Evolutionary conservation across 2,888 invertebrate species (phyloP).

Genomic region (Xanthorhoe designata): DNA sequence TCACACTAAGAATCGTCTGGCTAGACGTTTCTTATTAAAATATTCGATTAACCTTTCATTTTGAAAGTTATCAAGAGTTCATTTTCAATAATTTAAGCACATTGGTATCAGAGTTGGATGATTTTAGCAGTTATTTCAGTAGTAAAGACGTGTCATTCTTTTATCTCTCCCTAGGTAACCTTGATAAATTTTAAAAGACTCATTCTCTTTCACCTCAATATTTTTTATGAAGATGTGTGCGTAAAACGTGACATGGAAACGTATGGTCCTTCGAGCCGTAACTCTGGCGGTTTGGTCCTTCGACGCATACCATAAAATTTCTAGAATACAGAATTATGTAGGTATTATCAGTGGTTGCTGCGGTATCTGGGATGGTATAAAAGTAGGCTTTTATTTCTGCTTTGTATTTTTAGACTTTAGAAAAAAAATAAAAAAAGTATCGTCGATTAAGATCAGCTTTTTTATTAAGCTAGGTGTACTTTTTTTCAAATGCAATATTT

Average conservation of each 20-base stretch:
- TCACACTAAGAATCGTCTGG: too few species aligned
- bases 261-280: conserved; percentile 23
- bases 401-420: too few species aligned
- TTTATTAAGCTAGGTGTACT: too few species aligned
- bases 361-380: conserved; percentile 4
- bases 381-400: not conserved
- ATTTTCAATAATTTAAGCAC: too few species aligned
- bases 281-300: conserved; percentile 15
- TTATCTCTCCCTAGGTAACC: not conserved
- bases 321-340: conserved; percentile 15
- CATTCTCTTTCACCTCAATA: conserved; percentile 12
- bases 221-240: conserved; percentile 36
- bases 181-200: not conserved
- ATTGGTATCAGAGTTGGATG: too few species aligned
- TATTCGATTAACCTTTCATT: too few species aligned
- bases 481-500: too few species aligned
- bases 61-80: too few species aligned
- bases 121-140: too few species aligned
- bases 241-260: conserved; percentile 41
- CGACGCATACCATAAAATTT: conserved; percentile 17
- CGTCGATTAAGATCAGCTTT: too few species aligned
- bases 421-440: too few species aligned
- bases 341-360: conserved; percentile 2
- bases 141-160: not conserved
- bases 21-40: too few species aligned